Evolutionary conservation across 2,797 vertebrate genomes (phyloP), one percentile per base, ranked within the genome.

Genomic region (Rallus crepitans): DNA sequence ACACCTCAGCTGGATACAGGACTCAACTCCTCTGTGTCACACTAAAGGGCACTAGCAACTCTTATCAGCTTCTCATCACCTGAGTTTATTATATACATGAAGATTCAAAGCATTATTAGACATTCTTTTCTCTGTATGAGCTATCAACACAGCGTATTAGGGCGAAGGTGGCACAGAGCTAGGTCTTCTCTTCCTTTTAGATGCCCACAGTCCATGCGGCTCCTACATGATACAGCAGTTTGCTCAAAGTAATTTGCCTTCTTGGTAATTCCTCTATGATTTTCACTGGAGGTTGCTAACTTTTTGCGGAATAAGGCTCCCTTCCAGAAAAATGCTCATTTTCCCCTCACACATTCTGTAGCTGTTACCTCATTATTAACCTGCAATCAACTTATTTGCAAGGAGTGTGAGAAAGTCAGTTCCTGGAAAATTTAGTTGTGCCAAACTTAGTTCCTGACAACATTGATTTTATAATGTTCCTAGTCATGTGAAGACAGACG

Each of bases 231-330:
- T 35, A 37, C 15, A 25, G 52, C 14, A 13, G 35, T 40, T 71
- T 71, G 39, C 45, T 83, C 63, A 31, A 37, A 90, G 40, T 52
- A 53, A 75, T 50, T 56, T 76, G 17, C 61, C 82, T 80, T 1
- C 45, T 82, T 56, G 61, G 45, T 61, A 68, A 87, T 59, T 88
- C 37, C 16, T 64, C 70, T 80, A 6, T 13, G 55, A 85, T 85
- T 94, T 92, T 94, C 93, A 84, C 82, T 87, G 63, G 37, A 82
- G 47, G 66, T 55, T 89, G 42, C 15, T 88, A 93, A 93, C 56
- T 89, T 87, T 25, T 57, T 13, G 37, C 69, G 59, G 35, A 76
- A 64, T 60, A 80, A 42, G 50, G 33, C 24, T 93, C 42, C 57
- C 28, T 59, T 72, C 57, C 48, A 77, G 56, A 65, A 83, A 70